Percentiles rank a stretch among this genome's conserved stretches.
These are phyloP conservation scores for Ctenosaura bakeri DNA, from an alignment of 2,797 vertebrate species.

Conservation along the genomic window DNA sequence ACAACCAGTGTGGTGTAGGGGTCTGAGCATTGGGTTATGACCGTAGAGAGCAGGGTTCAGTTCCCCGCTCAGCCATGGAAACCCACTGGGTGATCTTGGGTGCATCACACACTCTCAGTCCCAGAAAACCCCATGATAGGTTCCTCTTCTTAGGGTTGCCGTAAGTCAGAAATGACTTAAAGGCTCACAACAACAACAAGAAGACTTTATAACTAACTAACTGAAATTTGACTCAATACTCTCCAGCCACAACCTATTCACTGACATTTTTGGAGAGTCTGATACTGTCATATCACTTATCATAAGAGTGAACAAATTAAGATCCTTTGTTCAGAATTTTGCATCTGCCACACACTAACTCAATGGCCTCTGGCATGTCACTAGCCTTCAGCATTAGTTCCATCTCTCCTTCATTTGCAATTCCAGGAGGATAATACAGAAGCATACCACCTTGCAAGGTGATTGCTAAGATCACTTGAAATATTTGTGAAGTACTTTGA, in stretches of 20 bases:
- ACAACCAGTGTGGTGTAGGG: no score
- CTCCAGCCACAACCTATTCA: not conserved
- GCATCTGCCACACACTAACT: not conserved
- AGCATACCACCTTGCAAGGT: not conserved
- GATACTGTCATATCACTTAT: not conserved
- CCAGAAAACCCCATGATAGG: no score
- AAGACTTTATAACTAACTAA: no score
- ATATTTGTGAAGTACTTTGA: not conserved
- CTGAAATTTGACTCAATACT: not conserved
- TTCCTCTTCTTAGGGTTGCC: no score
- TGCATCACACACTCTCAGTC: no score
- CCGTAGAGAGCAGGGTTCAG: no score
- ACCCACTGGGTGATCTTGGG: no score
- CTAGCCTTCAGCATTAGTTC: not conserved
- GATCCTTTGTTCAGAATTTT: not conserved
- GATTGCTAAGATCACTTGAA: not conserved
- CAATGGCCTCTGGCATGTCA: not conserved
- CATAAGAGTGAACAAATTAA: not conserved
- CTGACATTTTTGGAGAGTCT: not conserved
- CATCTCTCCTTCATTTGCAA: not conserved
- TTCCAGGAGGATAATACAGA: not conserved
- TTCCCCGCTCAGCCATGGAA: no score
- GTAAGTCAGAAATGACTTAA: no score
- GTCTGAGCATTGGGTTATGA: no score
- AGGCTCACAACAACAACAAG: no score